These are phyloP conservation scores for Pachliopta kotzebuea DNA, from an alignment of 2,888 invertebrate genomes.

Conservation along the genomic window DNA sequence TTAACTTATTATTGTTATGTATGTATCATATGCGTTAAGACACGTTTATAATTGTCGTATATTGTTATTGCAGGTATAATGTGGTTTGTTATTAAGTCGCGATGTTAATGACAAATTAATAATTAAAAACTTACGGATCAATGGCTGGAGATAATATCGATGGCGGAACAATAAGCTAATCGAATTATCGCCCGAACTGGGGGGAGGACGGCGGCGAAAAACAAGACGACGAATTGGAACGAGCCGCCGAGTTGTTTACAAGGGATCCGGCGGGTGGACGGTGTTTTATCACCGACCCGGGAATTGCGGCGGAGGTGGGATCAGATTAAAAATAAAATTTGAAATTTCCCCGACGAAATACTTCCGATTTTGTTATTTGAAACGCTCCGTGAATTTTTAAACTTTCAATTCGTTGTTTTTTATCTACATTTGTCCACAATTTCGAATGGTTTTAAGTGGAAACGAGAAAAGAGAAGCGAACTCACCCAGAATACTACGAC, in stretches of 20 bases:
- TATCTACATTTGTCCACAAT: too few species aligned
- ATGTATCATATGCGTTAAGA: too few species aligned
- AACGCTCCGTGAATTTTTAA: too few species aligned
- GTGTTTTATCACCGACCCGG: conserved; percentile 25
- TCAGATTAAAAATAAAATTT: conserved; percentile 27
- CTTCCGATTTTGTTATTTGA: conserved; percentile 1
- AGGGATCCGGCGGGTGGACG: conserved; percentile 19
- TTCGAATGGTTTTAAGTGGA: too few species aligned
- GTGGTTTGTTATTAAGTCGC: too few species aligned
- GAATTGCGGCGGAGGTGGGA: conserved; percentile 27
- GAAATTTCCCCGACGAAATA: conserved; percentile 7
- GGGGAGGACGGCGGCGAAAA: conserved; percentile 24
- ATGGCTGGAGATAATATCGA: conserved; percentile 4
- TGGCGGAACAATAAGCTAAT: conserved; percentile 24
- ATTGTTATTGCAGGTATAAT: too few species aligned
- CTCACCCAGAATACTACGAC: too few species aligned
- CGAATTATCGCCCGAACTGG: conserved; percentile 24
- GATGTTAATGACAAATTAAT: background rate
- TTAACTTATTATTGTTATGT: too few species aligned
- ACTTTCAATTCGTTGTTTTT: too few species aligned
- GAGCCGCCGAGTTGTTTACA: conserved; percentile 28
- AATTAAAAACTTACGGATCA: background rate
- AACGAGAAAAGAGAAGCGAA: too few species aligned
- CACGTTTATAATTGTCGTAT: too few species aligned
- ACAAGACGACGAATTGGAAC: conserved; percentile 25